Percentiles rank a stretch among this genome's conserved stretches.
Conservation (phyloP, 2,888 invertebrate genomes). For the Monoplex corrugatus region DNA sequence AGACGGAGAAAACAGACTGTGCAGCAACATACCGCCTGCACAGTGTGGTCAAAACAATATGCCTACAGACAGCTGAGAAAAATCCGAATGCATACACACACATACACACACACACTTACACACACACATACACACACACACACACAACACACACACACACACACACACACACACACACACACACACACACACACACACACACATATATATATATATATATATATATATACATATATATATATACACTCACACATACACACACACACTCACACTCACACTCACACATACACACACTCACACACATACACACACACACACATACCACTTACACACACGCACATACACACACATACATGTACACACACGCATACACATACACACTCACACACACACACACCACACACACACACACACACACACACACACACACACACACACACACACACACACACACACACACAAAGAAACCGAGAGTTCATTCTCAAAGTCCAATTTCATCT, state of each 20-base stretch:
- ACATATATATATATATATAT: conserved; percentile 45
- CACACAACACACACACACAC: not conserved
- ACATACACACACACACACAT: no score
- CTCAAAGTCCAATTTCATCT: no score
- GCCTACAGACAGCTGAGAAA: no score
- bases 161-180: conserved; percentile 26
- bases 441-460: not conserved
- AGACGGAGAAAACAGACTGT: no score
- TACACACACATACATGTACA: no score
- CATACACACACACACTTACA: not conserved
- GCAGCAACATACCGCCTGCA: no score
- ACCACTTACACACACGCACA: no score
- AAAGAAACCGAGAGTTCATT: no score
- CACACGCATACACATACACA: no score
- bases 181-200: conserved; percentile 44
- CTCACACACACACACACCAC: not conserved
- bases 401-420: not conserved
- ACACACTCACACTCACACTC: not conserved
- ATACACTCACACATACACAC: not conserved
- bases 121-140: conserved; percentile 21
- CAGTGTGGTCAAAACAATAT: no score
- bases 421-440: not conserved
- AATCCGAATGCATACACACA: no score
- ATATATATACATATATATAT: conserved; percentile 44
- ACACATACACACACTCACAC: not conserved